A percentile compares a stretch with the other conserved stretches of the same genome.
phyloP scores from a whole-genome alignment of 2,888 invertebrate species.

The Sarcophaga variegata region DNA sequence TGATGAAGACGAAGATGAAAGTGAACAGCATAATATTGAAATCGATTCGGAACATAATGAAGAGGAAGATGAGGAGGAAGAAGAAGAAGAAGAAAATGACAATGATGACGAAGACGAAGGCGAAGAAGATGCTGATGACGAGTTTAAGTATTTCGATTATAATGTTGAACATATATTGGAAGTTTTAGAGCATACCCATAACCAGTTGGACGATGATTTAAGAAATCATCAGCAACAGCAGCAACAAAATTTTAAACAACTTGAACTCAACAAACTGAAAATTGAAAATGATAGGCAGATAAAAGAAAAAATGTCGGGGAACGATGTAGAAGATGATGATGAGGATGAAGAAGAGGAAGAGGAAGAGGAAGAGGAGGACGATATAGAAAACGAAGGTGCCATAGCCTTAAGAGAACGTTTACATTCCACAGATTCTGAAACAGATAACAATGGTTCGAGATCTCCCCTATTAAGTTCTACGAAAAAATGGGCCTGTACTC shows the following conservation, averaged over 20 bases:
- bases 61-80: slow-evolving; percentile 17
- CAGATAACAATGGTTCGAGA: slow-evolving; percentile 87
- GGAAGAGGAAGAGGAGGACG: slow-evolving; percentile 55
- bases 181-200: slow-evolving; percentile 76
- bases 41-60: slow-evolving; percentile 70
- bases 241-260: slow-evolving; percentile 34
- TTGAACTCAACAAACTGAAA: slow-evolving; percentile 51
- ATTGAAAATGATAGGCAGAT: slow-evolving; percentile 7
- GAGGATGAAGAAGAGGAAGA: slow-evolving; percentile 60
- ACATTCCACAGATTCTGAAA: slow-evolving; percentile 85
- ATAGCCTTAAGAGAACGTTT: slow-evolving; percentile 73
- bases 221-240: slow-evolving; percentile 52
- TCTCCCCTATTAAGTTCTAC: slow-evolving; percentile 86
- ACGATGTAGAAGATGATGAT: slow-evolving; percentile 26
- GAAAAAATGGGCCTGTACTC: slow-evolving; percentile 59
- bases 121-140: slow-evolving; percentile 64
- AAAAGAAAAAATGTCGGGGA: neutral
- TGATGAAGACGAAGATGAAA: slow-evolving; percentile 63
- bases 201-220: slow-evolving; percentile 74
- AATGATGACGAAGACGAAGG: slow-evolving; percentile 67
- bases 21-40: slow-evolving; percentile 8
- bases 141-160: slow-evolving; percentile 78
- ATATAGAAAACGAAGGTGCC: slow-evolving; percentile 56
- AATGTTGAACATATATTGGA: slow-evolving; percentile 78
- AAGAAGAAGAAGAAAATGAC: slow-evolving; percentile 13